A percentile compares a stretch with the other conserved stretches of the same genome.
These are phyloP conservation scores for Otus scops DNA, from an alignment of 2,797 vertebrate species.

Conservation along the genomic window DNA sequence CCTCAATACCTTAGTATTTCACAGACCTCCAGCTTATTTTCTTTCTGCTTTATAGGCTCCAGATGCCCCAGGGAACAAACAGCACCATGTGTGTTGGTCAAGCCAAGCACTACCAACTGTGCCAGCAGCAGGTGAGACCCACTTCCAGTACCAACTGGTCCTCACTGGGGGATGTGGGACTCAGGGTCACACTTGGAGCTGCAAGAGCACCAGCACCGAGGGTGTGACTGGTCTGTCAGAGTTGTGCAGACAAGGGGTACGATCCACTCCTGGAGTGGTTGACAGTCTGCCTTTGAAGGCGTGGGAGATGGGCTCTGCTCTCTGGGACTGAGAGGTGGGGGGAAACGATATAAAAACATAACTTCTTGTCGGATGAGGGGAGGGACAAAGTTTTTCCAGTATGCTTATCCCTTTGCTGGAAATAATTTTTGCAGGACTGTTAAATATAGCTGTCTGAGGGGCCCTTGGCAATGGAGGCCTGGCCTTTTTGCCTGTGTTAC, in stretches of 20 bases:
- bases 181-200: neutral
- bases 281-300: neutral
- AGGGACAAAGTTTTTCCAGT: neutral
- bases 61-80: conserved; percentile 80
- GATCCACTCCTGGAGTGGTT: neutral
- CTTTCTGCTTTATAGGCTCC: conserved; percentile 73
- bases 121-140: conserved; percentile 82
- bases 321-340: neutral
- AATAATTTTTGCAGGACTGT: neutral
- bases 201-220: neutral
- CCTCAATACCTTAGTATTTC: neutral
- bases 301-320: neutral
- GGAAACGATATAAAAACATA: neutral
- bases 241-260: neutral
- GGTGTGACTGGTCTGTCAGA: neutral
- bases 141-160: neutral
- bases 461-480: neutral
- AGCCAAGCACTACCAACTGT: conserved; percentile 85
- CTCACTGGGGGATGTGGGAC: neutral
- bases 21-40: neutral
- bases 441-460: neutral
- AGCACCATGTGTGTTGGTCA: conserved; percentile 81
- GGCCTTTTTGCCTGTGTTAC: neutral
- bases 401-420: neutral
- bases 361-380: neutral